Evolutionary conservation across 2,113 vertebrate genomes (phyloP).

Genomic region (Gallinago media): DNA sequence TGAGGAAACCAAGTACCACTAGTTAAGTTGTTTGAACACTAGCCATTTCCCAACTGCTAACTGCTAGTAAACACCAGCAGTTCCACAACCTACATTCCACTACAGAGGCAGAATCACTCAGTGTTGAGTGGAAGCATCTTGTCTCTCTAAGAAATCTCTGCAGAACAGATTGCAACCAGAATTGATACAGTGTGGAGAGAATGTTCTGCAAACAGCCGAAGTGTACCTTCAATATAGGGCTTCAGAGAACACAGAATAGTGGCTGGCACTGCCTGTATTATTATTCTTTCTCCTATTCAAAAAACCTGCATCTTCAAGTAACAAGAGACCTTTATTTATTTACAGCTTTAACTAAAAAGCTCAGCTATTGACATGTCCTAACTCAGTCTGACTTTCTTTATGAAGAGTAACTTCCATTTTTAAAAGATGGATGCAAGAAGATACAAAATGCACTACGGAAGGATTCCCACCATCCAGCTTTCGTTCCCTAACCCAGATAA

Average conservation of each 20-base stretch:
- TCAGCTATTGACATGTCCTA: not conserved
- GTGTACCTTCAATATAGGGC: not conserved
- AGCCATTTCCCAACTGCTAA: not conserved
- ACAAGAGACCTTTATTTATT: not conserved
- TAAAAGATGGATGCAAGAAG: not conserved
- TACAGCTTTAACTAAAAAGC: not conserved
- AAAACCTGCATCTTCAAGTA: not conserved
- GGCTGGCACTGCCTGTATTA: not conserved
- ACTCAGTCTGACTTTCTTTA: not conserved
- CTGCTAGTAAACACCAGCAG: not conserved
- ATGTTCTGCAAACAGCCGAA: not conserved
- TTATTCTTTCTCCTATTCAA: not conserved
- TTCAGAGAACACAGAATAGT: not conserved
- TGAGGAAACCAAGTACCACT: not conserved
- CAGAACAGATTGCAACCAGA: not conserved
- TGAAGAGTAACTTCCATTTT: not conserved
- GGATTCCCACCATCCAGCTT: not conserved
- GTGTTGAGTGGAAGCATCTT: not conserved
- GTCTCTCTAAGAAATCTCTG: not conserved
- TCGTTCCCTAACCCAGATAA: not conserved
- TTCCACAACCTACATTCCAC: not conserved
- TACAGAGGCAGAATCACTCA: not conserved
- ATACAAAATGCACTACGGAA: not conserved
- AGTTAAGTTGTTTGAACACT: not conserved
- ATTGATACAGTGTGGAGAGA: not conserved